phyloP scores from a whole-genome alignment of 2,797 vertebrate species.

The Thunnus albacares region DNA sequence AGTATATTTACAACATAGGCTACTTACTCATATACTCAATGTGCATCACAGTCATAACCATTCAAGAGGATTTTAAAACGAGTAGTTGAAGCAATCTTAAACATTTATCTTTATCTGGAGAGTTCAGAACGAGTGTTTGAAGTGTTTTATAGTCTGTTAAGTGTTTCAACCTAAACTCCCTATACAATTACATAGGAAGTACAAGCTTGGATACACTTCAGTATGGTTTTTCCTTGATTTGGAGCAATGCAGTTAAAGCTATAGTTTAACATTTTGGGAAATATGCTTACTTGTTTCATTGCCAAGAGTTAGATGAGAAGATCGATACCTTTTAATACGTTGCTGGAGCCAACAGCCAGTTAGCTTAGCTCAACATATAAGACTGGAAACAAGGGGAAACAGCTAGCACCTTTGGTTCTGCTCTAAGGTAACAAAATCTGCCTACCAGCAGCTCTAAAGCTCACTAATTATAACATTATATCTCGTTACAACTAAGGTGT shows the following conservation, averaged over 20 bases:
- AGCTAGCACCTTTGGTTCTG: not conserved
- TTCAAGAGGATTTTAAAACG: not conserved
- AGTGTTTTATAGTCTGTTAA: conserved; percentile 19
- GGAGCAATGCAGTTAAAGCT: not conserved
- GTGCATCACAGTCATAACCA: conserved; percentile 9
- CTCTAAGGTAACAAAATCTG: not conserved
- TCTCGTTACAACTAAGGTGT: not conserved
- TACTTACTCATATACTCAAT: conserved; percentile 1
- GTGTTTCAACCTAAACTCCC: conserved; percentile 8
- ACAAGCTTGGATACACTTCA: not conserved
- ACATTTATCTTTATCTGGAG: conserved; percentile 23
- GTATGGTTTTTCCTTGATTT: not conserved
- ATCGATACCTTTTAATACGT: not conserved
- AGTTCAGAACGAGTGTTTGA: conserved; percentile 10
- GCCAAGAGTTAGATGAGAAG: too few relatives aligned
- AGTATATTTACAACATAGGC: not conserved
- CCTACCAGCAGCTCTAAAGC: not conserved
- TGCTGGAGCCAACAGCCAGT: not conserved
- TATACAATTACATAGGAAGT: not conserved
- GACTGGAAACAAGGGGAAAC: not conserved
- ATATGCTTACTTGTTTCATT: not conserved
- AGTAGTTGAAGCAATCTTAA: conserved; percentile 5
- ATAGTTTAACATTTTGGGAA: not conserved
- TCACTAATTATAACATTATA: not conserved
- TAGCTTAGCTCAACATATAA: conserved; percentile 20